Conservation (phyloP, 2,113 vertebrate genomes). For the Urocitellus parryii region DNA sequence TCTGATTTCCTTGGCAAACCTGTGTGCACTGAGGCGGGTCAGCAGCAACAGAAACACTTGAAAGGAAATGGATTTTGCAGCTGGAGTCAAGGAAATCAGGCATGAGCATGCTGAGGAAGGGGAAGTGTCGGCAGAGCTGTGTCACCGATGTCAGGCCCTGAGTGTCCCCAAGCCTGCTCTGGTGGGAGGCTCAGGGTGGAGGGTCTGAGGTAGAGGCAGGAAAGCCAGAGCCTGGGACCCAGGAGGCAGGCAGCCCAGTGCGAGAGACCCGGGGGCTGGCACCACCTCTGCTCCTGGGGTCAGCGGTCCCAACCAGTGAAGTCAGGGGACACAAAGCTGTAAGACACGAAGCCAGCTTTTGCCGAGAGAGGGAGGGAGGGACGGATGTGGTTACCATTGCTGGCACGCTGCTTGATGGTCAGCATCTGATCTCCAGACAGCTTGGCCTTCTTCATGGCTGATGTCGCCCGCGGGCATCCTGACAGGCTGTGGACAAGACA, state of each 20-base stretch:
- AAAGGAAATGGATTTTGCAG: background rate
- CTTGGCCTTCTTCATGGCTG: constrained; percentile 99
- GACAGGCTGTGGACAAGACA: constrained; percentile 92
- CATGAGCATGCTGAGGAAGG: background rate
- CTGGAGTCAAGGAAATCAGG: background rate
- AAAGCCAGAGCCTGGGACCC: background rate
- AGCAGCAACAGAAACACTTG: background rate
- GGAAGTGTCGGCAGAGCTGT: too few relatives aligned
- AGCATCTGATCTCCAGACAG: constrained; percentile 98
- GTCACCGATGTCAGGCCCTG: background rate
- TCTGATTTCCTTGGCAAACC: background rate
- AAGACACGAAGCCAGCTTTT: background rate
- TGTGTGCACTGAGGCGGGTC: background rate
- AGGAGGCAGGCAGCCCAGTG: background rate
- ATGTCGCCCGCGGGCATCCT: constrained; percentile 98
- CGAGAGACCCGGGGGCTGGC: background rate
- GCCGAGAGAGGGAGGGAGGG: too few relatives aligned
- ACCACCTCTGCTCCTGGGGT: background rate
- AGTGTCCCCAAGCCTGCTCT: background rate
- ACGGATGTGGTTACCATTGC: constrained; percentile 93
- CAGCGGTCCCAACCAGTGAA: too few relatives aligned
- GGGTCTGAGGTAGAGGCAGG: background rate
- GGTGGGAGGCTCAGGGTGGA: background rate
- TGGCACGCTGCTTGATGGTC: constrained; percentile 96
- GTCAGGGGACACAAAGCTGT: too few relatives aligned